Evolutionary conservation across 2,113 vertebrate genomes (phyloP), one percentile per base, ranked within the genome.

Genomic region (Odocoileus virginianus): DNA sequence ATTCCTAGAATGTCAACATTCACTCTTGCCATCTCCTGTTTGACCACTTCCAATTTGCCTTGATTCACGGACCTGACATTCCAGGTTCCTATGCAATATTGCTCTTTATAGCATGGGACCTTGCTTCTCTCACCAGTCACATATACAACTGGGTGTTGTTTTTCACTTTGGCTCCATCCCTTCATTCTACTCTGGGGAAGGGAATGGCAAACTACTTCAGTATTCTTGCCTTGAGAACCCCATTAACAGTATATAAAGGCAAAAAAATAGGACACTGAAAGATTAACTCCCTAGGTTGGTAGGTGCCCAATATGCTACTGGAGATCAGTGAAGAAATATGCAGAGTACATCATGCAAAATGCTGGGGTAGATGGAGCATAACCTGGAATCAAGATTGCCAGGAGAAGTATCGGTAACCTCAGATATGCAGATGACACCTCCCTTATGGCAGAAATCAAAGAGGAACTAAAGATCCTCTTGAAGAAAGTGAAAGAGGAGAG

Each of bases 61-160:
- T 67, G 64, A 21, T 21, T 67, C 33, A 67, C 36, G 64, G 2
- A 21, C 17, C 64, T 67, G 11, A 67, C 4, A 36, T 11, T 67
- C 33, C 61, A 67, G 33, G 17, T 67, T 36, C 64, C 33, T 67
- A 36, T 67, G 64, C 4, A 67, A 36, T 67, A 67, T 36, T 36
- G 64, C 8, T 67, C 33, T 67, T 36, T 36, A 21, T 2, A 67
- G 9, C 17, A 67, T 67, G 0, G 0, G 33, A 67, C 33, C 8
- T 67, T 36, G 19, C 17, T 36, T 67, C 17, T 67, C 19, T 67
- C 64, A 67, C n/a, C 4, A 67, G 4, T 36, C 64, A 67, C 8
- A 67, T 67, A 16, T 16, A 67, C 8, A 67, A 67, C 64, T 67
- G 8, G 16, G 33, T 67, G n/a, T 19, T 67, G 16, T 36, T 67